Conservation (phyloP, 2,113 vertebrate species). For the Ciconia stormi region DNA sequence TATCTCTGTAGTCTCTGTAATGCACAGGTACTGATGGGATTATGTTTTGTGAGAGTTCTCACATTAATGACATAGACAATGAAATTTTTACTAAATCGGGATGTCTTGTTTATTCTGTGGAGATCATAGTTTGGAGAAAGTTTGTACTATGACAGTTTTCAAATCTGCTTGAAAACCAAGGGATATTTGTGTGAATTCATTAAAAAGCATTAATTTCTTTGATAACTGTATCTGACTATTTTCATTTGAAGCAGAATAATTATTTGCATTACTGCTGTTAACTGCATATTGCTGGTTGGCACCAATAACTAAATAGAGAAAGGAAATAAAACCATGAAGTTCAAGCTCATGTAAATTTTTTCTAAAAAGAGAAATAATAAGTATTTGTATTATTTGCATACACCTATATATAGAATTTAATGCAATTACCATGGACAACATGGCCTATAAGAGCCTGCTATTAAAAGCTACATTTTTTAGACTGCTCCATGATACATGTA, state of each 20-base stretch:
- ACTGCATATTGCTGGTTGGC: neutral
- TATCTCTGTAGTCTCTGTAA: neutral
- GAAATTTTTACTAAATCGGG: slow-evolving; percentile 5
- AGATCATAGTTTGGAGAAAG: neutral
- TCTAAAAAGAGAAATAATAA: neutral
- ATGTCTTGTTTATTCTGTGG: neutral
- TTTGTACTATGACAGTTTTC: neutral
- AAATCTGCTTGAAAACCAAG: neutral
- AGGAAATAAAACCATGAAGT: neutral
- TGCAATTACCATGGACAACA: neutral
- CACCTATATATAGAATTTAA: neutral
- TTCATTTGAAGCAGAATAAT: neutral
- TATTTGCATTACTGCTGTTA: neutral
- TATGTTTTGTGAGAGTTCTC: neutral
- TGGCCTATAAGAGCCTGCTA: neutral
- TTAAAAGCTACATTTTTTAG: neutral
- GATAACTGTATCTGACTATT: neutral
- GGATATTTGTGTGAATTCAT: neutral
- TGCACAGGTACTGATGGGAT: neutral
- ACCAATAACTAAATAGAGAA: neutral
- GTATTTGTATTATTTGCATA: neutral
- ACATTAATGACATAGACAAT: neutral
- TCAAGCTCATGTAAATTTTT: neutral
- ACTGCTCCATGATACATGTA: neutral
- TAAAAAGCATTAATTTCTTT: neutral